phyloP scores from a whole-genome alignment of 2,797 vertebrate species.

The Megalops cyprinoides region DNA sequence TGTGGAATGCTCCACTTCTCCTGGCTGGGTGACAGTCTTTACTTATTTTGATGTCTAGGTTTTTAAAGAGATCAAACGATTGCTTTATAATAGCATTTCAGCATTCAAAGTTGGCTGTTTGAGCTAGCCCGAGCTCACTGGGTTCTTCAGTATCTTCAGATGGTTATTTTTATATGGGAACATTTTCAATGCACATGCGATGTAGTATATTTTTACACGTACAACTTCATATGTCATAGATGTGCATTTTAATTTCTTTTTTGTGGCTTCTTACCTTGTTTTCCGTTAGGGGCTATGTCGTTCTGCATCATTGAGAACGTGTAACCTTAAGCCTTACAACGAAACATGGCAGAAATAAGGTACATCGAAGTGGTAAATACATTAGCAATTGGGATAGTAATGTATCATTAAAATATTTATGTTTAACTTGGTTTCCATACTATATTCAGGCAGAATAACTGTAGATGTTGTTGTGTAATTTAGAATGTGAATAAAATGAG shows the following conservation, averaged over 20 bases:
- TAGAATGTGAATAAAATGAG: neutral
- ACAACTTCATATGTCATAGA: conserved; percentile 31
- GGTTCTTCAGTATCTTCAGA: conserved; percentile 21
- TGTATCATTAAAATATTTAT: conserved; percentile 25
- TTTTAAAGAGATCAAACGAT: conserved; percentile 15
- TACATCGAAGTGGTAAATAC: conserved; percentile 15
- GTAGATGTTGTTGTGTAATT: conserved; percentile 19
- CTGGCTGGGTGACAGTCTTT: conserved; percentile 13
- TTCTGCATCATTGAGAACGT: conserved; percentile 20
- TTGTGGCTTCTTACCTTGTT: conserved; percentile 1
- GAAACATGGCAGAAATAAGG: conserved; percentile 14
- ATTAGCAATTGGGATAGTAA: conserved; percentile 23
- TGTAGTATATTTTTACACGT: conserved; percentile 43
- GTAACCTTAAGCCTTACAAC: conserved; percentile 24
- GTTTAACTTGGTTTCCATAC: conserved; percentile 19
- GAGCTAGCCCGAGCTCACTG: neutral
- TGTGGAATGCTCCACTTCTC: conserved; percentile 14
- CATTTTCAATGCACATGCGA: conserved; percentile 34
- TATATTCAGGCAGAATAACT: conserved; percentile 14
- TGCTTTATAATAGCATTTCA: conserved; percentile 19
- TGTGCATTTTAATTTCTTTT: conserved; percentile 18
- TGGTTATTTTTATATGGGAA: conserved; percentile 36
- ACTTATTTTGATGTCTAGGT: conserved; percentile 34
- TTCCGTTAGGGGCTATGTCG: neutral
- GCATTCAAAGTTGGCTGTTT: conserved; percentile 9